Base-by-base conservation (phyloP, 2,113 vertebrate species). In the Notarius quadriscutis region DNA sequence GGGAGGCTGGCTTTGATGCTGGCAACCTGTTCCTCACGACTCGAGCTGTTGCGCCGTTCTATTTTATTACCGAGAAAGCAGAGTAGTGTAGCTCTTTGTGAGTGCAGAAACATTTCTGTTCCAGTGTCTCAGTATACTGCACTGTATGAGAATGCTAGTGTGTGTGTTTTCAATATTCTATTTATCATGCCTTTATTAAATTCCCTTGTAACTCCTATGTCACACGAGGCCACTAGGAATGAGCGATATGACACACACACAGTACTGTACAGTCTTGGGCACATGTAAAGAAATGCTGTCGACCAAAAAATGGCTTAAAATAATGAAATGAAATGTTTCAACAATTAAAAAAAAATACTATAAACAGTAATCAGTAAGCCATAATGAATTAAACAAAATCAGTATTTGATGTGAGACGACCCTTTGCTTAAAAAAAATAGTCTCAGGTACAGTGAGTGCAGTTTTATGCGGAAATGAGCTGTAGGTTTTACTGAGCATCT, bases 1-100 rank as follows among this genome's bases (percentile, higher is more conserved):
- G 79, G 77, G 86, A 62, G 84, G 62, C 50, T 86, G 67, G 79
- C 85, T 85, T 79, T 86, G 82, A 84, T 25, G 72, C 83, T 87
- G 67, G 72, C 86, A 86, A 88, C 84, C 87, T 89, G 89, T 88
- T 91, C 83, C 55, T 62, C 69, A 84, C 86, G 85, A 91, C 84
- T 90, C 87, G 88, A 90, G 89, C 87, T 91, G 87, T 90, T 88
- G 79, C 41, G 17, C 81, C 67, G 88, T 86, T 89, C 60, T 86
- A 79, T 78, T 80, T 81, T 53, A 69, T 88, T 75, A 62, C 65
- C 34, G 58, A 84, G 22, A 51, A 77, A 74, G 71, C 84, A 83
- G 30, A 72, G 72, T 34, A 8, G n/a, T 27, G 25, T 20, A 50
- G 75, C 87, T 63, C 80, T 86, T 53, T 10, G 27, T 30, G 67